These are phyloP conservation scores for Myrmophylax atrothorax DNA, from an alignment of 2,113 vertebrate genomes.

Conservation along the genomic window DNA sequence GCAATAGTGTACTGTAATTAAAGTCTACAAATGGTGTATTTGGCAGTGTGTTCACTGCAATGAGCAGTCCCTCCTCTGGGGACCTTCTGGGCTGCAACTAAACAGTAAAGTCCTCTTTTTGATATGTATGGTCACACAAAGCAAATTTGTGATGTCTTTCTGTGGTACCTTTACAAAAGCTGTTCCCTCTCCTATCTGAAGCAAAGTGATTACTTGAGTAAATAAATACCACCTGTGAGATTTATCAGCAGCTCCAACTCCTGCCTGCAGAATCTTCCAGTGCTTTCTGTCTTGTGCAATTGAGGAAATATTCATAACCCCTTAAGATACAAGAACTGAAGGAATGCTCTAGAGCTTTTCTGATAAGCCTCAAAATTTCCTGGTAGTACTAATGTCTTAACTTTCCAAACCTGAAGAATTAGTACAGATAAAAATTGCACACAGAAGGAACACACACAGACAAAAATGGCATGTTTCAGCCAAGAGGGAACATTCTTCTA, in stretches of 20 bases:
- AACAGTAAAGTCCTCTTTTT: not conserved
- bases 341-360: not conserved
- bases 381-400: not conserved
- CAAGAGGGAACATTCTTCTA: not conserved
- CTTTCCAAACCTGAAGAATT: not conserved
- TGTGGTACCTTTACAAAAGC: not conserved
- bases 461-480: not conserved
- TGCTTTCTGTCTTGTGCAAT: not conserved
- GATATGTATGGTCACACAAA: fast-evolving
- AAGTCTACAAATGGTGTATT: not conserved
- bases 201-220: not conserved
- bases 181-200: not conserved
- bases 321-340: not conserved
- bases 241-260: not conserved
- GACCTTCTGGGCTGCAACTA: not conserved
- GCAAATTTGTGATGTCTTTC: not conserved
- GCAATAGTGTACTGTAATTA: not conserved
- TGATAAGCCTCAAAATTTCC: not conserved
- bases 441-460: not conserved
- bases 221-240: not conserved
- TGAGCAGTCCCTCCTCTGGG: not conserved
- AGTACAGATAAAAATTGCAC: not conserved
- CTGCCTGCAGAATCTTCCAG: not conserved
- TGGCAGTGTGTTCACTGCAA: not conserved
- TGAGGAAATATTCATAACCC: not conserved